Evolutionary conservation across 2,113 vertebrate species (phyloP).

Genomic region (Gallinago media): DNA sequence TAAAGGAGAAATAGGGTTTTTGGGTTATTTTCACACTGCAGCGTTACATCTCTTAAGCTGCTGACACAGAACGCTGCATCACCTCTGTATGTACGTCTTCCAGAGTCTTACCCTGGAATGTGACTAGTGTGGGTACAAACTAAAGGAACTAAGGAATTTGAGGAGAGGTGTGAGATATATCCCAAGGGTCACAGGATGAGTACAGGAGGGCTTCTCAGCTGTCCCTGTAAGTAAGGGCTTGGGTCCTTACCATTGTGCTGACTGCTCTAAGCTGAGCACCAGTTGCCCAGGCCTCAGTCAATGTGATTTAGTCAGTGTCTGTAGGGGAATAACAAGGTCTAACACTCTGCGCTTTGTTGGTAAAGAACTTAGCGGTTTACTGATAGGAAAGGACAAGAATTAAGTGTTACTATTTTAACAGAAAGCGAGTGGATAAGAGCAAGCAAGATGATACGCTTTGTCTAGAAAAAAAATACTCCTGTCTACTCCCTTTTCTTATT

Average conservation of each 20-base stretch:
- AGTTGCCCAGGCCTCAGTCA: neutral
- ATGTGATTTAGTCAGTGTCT: neutral
- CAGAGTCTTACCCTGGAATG: neutral
- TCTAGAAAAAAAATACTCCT: rapidly evolving
- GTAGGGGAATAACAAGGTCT: neutral
- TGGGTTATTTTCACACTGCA: neutral
- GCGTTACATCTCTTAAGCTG: neutral
- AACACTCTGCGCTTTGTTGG: rapidly evolving
- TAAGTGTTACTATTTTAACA: neutral
- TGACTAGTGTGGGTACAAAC: neutral
- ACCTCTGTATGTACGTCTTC: neutral
- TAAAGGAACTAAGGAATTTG: neutral
- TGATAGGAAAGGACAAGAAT: neutral
- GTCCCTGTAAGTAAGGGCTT: rapidly evolving
- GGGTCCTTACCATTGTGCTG: rapidly evolving
- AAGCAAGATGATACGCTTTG: neutral
- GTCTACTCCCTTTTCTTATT: neutral
- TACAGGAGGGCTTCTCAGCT: neutral
- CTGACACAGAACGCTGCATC: neutral
- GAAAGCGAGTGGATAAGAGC: neutral
- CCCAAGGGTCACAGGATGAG: rapidly evolving
- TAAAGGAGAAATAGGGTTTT: rapidly evolving
- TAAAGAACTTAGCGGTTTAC: neutral
- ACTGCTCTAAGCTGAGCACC: neutral
- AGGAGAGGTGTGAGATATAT: neutral